Evolutionary conservation across 2,797 vertebrate genomes (phyloP).

Genomic region (Xenops minutus): DNA sequence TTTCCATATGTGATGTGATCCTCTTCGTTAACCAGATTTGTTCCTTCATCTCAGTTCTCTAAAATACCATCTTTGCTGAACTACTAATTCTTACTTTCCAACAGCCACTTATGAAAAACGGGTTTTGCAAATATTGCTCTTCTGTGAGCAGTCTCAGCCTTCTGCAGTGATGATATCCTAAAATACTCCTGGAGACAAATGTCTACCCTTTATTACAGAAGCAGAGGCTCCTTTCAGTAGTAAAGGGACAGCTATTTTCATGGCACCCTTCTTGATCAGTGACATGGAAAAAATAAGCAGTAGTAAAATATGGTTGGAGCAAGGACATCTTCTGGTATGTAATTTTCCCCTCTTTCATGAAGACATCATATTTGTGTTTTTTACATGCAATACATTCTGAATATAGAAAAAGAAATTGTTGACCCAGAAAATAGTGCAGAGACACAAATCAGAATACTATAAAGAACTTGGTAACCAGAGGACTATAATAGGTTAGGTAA

Average conservation of each 20-base stretch:
- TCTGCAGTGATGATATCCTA: neutral
- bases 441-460: neutral
- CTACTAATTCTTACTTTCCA: slow-evolving; percentile 2
- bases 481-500: neutral
- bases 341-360: neutral
- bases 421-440: neutral
- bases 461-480: neutral
- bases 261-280: neutral
- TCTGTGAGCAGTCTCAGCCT: neutral
- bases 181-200: neutral
- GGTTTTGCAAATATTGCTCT: neutral
- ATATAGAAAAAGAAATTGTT: neutral
- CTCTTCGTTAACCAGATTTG: slow-evolving; percentile 1
- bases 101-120: neutral
- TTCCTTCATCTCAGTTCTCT: slow-evolving; percentile 2
- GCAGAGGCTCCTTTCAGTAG: neutral
- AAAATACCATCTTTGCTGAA: neutral
- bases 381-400: neutral
- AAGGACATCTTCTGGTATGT: neutral
- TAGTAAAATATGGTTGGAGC: neutral
- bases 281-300: neutral
- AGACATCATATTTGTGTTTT: neutral
- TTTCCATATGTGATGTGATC: slow-evolving; percentile 10
- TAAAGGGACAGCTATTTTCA: neutral
- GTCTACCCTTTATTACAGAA: neutral